phyloP scores from a whole-genome alignment of 2,888 invertebrate genomes.

The Linyphia triangularis region DNA sequence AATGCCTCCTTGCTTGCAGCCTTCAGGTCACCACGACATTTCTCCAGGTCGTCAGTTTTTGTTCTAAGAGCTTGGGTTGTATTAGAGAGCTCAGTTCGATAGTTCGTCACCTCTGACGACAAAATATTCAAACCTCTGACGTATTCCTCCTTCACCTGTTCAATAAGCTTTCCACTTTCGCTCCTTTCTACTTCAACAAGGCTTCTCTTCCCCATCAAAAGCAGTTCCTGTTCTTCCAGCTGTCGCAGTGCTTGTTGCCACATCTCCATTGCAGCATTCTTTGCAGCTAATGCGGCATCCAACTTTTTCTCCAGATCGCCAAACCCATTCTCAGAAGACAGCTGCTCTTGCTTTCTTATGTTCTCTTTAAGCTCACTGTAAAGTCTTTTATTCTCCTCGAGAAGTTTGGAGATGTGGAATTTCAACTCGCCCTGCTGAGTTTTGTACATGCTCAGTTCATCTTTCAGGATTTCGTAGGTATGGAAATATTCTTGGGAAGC shows the following conservation, averaged over 20 bases:
- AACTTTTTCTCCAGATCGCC: slow-evolving; percentile 27
- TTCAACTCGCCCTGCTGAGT: slow-evolving; percentile 26
- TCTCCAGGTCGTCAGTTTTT: slow-evolving; percentile 10
- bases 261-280: slow-evolving; percentile 50
- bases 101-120: slow-evolving; percentile 35
- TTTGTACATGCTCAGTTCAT: slow-evolving; percentile 34
- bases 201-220: slow-evolving; percentile 48
- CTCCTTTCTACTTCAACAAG: slow-evolving; percentile 28
- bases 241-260: slow-evolving; percentile 52
- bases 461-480: slow-evolving; percentile 33
- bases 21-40: background rate
- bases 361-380: slow-evolving; percentile 54
- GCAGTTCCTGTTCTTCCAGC: slow-evolving; percentile 45
- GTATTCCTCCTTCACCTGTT: slow-evolving; percentile 57
- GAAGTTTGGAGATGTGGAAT: slow-evolving; percentile 30
- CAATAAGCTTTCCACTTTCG: slow-evolving; percentile 39
- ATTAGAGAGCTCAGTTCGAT: background rate
- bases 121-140: slow-evolving; percentile 30
- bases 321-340: slow-evolving; percentile 26
- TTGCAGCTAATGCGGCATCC: slow-evolving; percentile 8
- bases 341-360: background rate
- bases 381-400: slow-evolving; percentile 47
- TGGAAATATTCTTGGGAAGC: slow-evolving; percentile 47
- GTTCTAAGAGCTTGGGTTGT: slow-evolving; percentile 7
- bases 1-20: background rate